Evolutionary conservation across 2,888 invertebrate species (phyloP), one percentile per base, ranked within the genome.

Genomic region (Chalcis sispes): DNA sequence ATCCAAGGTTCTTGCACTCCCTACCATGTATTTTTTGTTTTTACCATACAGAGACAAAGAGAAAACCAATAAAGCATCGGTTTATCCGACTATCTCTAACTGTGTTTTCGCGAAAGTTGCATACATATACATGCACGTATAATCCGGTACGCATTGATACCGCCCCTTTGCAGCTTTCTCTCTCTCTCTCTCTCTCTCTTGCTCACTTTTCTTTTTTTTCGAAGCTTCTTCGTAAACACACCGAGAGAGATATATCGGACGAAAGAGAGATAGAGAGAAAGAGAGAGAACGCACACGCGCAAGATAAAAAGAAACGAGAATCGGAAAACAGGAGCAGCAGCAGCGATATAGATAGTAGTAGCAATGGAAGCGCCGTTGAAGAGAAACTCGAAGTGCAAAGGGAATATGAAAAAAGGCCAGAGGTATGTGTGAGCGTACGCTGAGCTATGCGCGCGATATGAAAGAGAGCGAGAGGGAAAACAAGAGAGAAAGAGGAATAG

Each of bases 11-110:
- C n/a, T n/a, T n/a, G n/a, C n/a, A n/a, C n/a, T n/a, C n/a, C n/a
- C n/a, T n/a, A n/a, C n/a, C n/a, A n/a, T n/a, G n/a, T n/a, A n/a
- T n/a, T n/a, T n/a, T n/a, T n/a, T n/a, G n/a, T n/a, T n/a, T n/a
- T n/a, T n/a, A n/a, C n/a, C n/a, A n/a, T n/a, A n/a, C n/a, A n/a
- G n/a, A n/a, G n/a, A n/a, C n/a, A n/a, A n/a, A n/a, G n/a, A 48
- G 48, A n/a, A 7, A 59, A 52, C 56, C 66, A 52, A 73, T 73
- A 67, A 73, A 62, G 58, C 66, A 66, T 61, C 66, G 8, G 50
- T 67, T 67, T 61, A 73, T 73, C 66, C 46, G 52, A 4, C 29
- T 25, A 67, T 73, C 59, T 59, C 42, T 29, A 32, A 67, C 66
- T 52, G 61, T 29, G 61, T 73, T 73, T 67, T 42, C 27, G 36